Conservation (phyloP, 2,113 vertebrate genomes). For the Aldabrachelys gigantea region DNA sequence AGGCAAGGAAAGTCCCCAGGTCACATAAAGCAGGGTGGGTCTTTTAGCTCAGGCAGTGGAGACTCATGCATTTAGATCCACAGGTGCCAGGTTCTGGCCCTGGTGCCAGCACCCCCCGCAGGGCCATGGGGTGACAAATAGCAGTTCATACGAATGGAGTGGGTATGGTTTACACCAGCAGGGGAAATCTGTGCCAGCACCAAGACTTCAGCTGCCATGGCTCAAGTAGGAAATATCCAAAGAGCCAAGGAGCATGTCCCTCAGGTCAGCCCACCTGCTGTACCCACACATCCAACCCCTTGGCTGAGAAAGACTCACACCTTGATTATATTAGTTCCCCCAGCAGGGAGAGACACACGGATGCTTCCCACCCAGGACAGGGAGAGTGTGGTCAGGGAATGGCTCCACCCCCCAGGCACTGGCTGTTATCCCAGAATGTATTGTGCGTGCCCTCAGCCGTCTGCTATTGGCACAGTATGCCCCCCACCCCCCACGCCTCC, state of each 20-base stretch:
- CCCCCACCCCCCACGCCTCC: neutral
- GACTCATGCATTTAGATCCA: neutral
- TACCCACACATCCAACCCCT: neutral
- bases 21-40: neutral
- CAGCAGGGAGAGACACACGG: too few relatives aligned
- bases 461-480: neutral
- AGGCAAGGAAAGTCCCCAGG: neutral
- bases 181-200: neutral
- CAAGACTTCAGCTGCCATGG: neutral
- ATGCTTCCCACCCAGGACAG: neutral
- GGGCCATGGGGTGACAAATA: too few relatives aligned
- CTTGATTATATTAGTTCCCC: neutral
- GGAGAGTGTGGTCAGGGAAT: neutral
- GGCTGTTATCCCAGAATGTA: neutral
- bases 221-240: neutral
- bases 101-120: neutral
- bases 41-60: neutral
- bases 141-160: too few relatives aligned
- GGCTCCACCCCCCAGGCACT: neutral
- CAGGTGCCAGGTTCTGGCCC: neutral
- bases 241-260: neutral
- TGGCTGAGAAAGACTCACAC: neutral
- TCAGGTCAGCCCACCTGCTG: neutral
- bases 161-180: too few relatives aligned
- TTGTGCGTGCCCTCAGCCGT: accelerated